These are phyloP conservation scores for Labia minor DNA, from an alignment of 2,888 invertebrate genomes.

Conservation along the genomic window DNA sequence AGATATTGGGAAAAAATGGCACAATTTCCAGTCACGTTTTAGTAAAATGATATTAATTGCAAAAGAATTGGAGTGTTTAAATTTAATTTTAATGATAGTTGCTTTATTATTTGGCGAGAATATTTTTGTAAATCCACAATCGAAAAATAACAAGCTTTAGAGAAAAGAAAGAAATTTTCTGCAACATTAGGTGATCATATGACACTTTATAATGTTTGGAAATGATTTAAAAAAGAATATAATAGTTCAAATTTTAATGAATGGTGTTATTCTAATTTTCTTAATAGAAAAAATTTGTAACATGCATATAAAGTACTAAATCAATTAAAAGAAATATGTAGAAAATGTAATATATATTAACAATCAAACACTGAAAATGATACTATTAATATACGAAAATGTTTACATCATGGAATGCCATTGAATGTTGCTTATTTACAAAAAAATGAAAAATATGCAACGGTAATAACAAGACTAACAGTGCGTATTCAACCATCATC, in stretches of 20 bases:
- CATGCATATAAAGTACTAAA: constrained; percentile 70
- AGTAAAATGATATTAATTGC: constrained; percentile 72
- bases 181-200: constrained; percentile 86
- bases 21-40: constrained; percentile 80
- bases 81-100: constrained; percentile 66
- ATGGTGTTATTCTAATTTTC: constrained; percentile 85
- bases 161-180: constrained; percentile 63
- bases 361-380: constrained; percentile 49
- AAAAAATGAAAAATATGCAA: constrained; percentile 57
- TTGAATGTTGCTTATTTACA: constrained; percentile 77
- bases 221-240: constrained; percentile 56
- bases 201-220: constrained; percentile 78
- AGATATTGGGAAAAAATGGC: constrained; percentile 69
- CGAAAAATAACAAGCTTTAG: constrained; percentile 62
- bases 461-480: constrained; percentile 51
- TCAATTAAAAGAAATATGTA: constrained; percentile 64
- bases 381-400: constrained; percentile 51
- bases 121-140: constrained; percentile 61
- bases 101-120: constrained; percentile 82
- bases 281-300: constrained; percentile 69
- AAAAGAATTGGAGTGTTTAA: constrained; percentile 59
- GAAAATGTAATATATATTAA: constrained; percentile 46
- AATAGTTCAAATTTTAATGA: constrained; percentile 50
- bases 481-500: constrained; percentile 80
- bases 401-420: constrained; percentile 69